These are phyloP conservation scores for Hippolais icterina DNA, from an alignment of 2,113 vertebrate genomes.

Conservation along the genomic window DNA sequence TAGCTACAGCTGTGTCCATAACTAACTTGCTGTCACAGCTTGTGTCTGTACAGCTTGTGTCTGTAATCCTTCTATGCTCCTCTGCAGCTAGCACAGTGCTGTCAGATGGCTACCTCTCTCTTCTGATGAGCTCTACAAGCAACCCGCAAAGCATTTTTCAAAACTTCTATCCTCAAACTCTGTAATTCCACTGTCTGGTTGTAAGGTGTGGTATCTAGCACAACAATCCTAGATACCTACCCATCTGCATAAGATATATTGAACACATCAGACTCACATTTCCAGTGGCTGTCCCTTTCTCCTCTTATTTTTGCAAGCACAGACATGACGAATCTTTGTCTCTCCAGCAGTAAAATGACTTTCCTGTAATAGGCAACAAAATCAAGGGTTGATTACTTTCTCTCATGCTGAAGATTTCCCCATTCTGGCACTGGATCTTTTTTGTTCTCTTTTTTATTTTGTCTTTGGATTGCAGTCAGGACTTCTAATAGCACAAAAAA, in stretches of 20 bases:
- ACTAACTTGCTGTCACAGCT: slow-evolving; percentile 2
- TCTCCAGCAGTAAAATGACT: neutral
- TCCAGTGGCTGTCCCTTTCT: neutral
- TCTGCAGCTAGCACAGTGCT: neutral
- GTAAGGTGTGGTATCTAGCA: neutral
- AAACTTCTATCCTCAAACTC: neutral
- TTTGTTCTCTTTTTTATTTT: neutral
- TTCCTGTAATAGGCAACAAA: neutral
- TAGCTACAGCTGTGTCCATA: neutral
- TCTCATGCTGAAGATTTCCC: neutral
- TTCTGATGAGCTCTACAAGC: neutral
- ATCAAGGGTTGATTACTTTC: neutral
- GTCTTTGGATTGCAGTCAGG: neutral
- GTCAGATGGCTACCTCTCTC: neutral
- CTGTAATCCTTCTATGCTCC: neutral
- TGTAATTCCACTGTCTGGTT: neutral
- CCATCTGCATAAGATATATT: neutral
- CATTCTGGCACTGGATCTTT: neutral
- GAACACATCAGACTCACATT: neutral
- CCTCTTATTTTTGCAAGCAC: neutral
- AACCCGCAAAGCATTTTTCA: neutral
- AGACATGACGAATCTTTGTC: neutral
- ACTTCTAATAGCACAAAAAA: neutral
- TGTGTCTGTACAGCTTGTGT: neutral
- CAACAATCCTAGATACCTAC: neutral